These are phyloP conservation scores for Hemichromis elongatus DNA, from an alignment of 2,113 vertebrate genomes.

Conservation along the genomic window DNA sequence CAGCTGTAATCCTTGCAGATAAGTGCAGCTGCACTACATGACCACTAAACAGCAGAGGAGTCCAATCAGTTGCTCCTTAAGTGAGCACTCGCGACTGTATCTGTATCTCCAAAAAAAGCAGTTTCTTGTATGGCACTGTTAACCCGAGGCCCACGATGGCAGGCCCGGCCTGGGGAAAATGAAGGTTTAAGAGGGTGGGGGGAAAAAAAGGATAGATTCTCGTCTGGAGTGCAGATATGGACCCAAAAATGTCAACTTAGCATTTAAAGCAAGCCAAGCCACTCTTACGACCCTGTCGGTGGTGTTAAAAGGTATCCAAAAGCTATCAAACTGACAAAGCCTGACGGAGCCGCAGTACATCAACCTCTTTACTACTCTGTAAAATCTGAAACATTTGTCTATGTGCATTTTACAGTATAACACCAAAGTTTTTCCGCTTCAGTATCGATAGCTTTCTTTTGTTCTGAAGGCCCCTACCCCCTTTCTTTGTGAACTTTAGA, in stretches of 20 bases:
- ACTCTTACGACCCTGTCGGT: constrained; percentile 52
- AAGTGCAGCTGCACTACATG: background rate
- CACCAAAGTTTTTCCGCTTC: background rate
- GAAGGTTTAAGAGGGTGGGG: background rate
- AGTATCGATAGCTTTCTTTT: constrained; percentile 34
- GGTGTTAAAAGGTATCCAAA: constrained; percentile 60
- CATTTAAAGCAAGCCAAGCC: constrained; percentile 53
- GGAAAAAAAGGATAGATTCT: background rate
- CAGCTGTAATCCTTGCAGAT: background rate
- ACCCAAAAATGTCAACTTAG: constrained; percentile 65
- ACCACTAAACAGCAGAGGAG: background rate
- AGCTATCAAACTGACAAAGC: constrained; percentile 64
- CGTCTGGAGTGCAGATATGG: constrained; percentile 19
- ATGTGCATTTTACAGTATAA: constrained; percentile 44
- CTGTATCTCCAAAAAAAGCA: background rate
- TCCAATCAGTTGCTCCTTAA: background rate
- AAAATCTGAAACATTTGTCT: constrained; percentile 63
- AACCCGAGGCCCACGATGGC: background rate
- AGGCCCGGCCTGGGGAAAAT: background rate
- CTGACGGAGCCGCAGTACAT: constrained; percentile 46
- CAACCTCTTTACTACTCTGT: constrained; percentile 59
- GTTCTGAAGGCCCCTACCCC: background rate
- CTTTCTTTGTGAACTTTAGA: constrained; percentile 23
- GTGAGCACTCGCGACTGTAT: background rate
- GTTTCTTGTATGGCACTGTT: background rate